Conservation (phyloP, 1,140 invertebrate genomes). For the Drosophila asahinai region DNA sequence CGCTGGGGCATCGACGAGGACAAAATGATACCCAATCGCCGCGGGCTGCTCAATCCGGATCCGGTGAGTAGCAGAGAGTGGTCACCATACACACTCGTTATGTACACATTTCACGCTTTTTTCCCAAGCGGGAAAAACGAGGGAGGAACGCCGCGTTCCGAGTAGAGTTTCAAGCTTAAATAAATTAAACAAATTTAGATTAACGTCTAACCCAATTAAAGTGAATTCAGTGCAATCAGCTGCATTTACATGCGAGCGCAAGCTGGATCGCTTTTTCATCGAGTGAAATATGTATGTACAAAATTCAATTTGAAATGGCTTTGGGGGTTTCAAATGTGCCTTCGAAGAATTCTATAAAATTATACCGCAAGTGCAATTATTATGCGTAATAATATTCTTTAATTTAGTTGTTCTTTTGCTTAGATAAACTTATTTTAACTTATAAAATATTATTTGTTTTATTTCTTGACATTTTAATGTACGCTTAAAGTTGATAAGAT, state of each 20-base stretch:
- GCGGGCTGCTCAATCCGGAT: background rate
- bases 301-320: too few species aligned
- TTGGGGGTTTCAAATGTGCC: too few species aligned
- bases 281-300: too few species aligned
- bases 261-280: background rate
- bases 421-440: too few species aligned
- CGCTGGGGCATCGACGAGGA: slow-evolving; percentile 7
- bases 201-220: slow-evolving; percentile 2
- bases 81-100: too few species aligned
- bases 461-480: too few species aligned
- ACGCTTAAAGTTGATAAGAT: too few species aligned
- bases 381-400: too few species aligned
- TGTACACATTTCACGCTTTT: slow-evolving; percentile 3
- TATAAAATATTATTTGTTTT: too few species aligned
- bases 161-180: background rate
- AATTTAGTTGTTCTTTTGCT: too few species aligned
- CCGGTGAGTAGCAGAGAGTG: slow-evolving; percentile 3
- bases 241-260: background rate
- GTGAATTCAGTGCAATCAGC: background rate
- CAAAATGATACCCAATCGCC: slow-evolving; percentile 5
- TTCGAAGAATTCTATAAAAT: too few species aligned
- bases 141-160: background rate
- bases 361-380: too few species aligned
- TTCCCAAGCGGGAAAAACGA: background rate
- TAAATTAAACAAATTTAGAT: slow-evolving; percentile 8